Evolutionary conservation across 2,797 vertebrate species (phyloP).

Genomic region (Tolypeutes matacus): DNA sequence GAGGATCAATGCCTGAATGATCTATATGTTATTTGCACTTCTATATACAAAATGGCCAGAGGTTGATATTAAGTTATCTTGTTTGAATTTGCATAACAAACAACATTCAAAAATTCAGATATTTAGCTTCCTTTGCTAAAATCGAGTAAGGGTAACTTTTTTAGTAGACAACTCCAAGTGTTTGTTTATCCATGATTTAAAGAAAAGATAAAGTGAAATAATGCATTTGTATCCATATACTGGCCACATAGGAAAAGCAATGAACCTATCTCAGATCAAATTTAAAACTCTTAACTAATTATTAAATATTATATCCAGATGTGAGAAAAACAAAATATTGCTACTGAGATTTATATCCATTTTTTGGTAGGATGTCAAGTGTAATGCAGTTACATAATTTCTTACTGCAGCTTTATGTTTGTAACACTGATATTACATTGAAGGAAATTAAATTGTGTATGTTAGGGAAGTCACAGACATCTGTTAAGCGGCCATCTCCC

Average conservation of each 20-base stretch:
- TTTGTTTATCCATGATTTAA: constrained; percentile 5
- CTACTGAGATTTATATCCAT: background rate
- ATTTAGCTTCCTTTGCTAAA: constrained; percentile 46
- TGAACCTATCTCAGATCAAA: background rate
- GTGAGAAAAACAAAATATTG: constrained; percentile 28
- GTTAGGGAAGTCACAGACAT: too few relatives aligned
- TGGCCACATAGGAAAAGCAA: constrained; percentile 11
- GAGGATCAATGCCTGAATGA: constrained; percentile 82
- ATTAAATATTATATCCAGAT: background rate
- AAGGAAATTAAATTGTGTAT: constrained; percentile 31
- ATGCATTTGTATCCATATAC: background rate
- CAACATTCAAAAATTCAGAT: constrained; percentile 68
- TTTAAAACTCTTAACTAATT: constrained; percentile 45
- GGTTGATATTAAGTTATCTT: constrained; percentile 52
- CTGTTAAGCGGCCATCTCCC: too few relatives aligned
- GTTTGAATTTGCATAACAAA: constrained; percentile 34
- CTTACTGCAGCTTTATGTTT: background rate
- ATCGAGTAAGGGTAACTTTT: background rate
- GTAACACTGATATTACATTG: background rate
- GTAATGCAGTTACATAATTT: background rate
- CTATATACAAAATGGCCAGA: constrained; percentile 50
- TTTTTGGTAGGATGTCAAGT: constrained; percentile 6
- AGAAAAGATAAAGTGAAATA: constrained; percentile 40
- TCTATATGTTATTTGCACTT: constrained; percentile 78
- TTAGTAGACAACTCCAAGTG: background rate